Base-by-base conservation (phyloP, 1,140 invertebrate genomes). In the Pachypsylla venusta region DNA sequence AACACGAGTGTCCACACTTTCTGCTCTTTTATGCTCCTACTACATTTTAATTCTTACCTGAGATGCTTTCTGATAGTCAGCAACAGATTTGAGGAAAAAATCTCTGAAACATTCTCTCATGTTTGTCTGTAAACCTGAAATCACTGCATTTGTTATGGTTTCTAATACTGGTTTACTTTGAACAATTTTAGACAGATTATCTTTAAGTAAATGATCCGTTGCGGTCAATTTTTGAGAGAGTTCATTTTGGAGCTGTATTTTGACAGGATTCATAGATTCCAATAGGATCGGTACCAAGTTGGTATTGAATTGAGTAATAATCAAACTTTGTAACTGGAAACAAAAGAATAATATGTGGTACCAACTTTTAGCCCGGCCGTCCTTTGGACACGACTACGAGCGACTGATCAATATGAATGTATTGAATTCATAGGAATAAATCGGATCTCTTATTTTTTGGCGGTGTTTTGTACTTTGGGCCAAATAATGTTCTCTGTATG, bases 41-140 rank as follows among this genome's bases (percentile, higher is more conserved):
- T n/a, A n/a, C n/a, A n/a, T n/a, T n/a, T n/a, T n/a, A n/a, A n/a
- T n/a, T n/a, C n/a, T n/a, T n/a, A n/a, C n/a, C 64, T 84, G 81
- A 65, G 84, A 87, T 42, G 85, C 80, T 69, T 83, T 84, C 68
- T 94, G 89, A 77, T 91, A 86, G 14, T 81, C 79, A 13, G 91
- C 91, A 64, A 93, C 70, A n/a, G 92, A 72, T 42, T 78, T 81
- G 25, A 78, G 75, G 62, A 93, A 84, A 1, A 83, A 77, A 55
- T 89, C 83, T 60, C 80, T 82, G 70, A 84, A 90, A 48, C 79
- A 81, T 16, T 76, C 72, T 60, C 84, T 81, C 24, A 89, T 78
- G 20, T 76, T 76, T 1, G 78, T 76, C 65, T 81, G 77, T 13
- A 87, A 71, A 0, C 82, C 77, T 57, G 77, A 77, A 1, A 81